These are phyloP conservation scores for Pollenia griseotomentosa DNA, from an alignment of 2,888 invertebrate genomes.

Conservation along the genomic window DNA sequence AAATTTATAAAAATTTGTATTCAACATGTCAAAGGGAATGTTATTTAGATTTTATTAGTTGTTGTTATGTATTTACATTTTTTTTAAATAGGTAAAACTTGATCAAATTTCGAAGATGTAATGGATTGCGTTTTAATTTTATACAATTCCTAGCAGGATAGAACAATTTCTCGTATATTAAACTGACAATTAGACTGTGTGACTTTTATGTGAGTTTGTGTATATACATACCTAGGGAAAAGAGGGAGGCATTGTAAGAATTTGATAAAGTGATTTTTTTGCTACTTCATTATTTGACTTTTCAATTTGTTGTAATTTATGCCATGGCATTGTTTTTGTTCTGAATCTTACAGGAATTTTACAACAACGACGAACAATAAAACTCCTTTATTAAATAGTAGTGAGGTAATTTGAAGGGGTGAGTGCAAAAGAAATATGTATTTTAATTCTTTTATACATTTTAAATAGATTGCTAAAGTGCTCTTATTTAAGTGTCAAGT, in stretches of 20 bases:
- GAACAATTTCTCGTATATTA: neutral
- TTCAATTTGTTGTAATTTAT: constrained; percentile 30
- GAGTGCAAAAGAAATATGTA: neutral
- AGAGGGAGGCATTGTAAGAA: constrained; percentile 25
- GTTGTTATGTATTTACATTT: too few relatives aligned
- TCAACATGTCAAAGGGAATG: too few relatives aligned
- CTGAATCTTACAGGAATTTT: constrained; percentile 35
- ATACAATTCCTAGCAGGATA: constrained; percentile 17
- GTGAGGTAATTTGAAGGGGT: neutral
- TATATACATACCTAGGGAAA: neutral
- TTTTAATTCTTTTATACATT: constrained; percentile 5
- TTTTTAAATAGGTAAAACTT: too few relatives aligned
- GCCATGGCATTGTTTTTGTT: constrained; percentile 27
- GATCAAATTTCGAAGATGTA: too few relatives aligned
- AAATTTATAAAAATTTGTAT: too few relatives aligned
- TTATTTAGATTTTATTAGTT: too few relatives aligned
- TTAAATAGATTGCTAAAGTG: constrained; percentile 15
- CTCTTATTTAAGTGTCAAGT: constrained; percentile 22
- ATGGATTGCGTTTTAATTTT: too few relatives aligned
- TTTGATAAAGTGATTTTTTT: constrained; percentile 53
- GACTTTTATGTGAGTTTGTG: neutral
- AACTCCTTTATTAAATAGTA: constrained; percentile 31
- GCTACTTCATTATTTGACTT: constrained; percentile 37
- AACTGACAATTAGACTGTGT: too few relatives aligned
- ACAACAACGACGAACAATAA: constrained; percentile 20